Evolutionary conservation across 2,113 vertebrate genomes (phyloP).

Genomic region (Osmerus eperlanus): DNA sequence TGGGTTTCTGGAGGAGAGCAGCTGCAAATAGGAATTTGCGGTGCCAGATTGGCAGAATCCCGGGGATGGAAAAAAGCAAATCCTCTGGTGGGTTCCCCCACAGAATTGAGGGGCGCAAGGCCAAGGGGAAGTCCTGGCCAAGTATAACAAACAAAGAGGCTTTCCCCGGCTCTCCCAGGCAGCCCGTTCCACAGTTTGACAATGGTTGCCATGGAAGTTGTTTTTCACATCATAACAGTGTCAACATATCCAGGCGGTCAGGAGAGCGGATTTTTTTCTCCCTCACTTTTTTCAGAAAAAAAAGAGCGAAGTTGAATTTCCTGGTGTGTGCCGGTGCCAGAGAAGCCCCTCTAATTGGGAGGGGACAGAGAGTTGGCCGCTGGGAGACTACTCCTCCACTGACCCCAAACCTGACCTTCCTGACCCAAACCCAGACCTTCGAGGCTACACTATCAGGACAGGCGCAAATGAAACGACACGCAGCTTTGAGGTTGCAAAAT

Average conservation of each 20-base stretch:
- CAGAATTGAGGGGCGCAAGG: conserved; percentile 72
- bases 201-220: conserved; percentile 89
- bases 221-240: conserved; percentile 89
- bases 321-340: conserved; percentile 48
- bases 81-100: conserved; percentile 74
- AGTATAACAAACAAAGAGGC: conserved; percentile 86
- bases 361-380: neutral
- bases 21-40: conserved; percentile 71
- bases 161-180: conserved; percentile 83
- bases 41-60: conserved; percentile 80
- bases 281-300: conserved; percentile 24
- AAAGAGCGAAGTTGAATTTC: conserved; percentile 49
- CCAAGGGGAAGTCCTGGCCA: conserved; percentile 75
- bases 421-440: conserved; percentile 35
- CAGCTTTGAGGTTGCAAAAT: conserved; percentile 25
- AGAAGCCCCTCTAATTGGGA: conserved; percentile 12
- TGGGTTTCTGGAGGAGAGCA: conserved; percentile 75
- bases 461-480: conserved; percentile 1
- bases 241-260: conserved; percentile 64
- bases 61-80: conserved; percentile 72
- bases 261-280: conserved; percentile 34
- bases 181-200: conserved; percentile 77
- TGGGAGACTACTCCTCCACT: neutral
- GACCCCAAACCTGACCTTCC: neutral
- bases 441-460: neutral